Evolutionary conservation across 2,888 invertebrate species (phyloP), one percentile per base, ranked within the genome.

Genomic region (Eulithis prunata): DNA sequence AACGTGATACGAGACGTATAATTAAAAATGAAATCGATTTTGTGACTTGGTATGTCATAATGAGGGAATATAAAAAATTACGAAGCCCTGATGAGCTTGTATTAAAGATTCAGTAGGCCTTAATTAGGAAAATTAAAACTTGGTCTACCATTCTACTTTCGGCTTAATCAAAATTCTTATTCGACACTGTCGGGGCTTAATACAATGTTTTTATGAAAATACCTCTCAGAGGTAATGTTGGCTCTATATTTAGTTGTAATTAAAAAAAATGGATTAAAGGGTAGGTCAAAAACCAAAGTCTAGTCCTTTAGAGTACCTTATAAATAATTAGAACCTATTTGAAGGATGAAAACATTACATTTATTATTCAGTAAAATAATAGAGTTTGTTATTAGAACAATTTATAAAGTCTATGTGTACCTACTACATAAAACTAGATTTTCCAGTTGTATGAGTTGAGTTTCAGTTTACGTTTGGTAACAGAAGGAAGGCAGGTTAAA

Each of bases 401-500:
- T 6, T 32, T 32, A 32, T 5, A 32, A 32, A 32, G 32, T 32
- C 32, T 32, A 32, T 32, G 32, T 32, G 32, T 32, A 32, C 0
- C 32, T 32, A 32, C 2, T 32, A 32, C 32, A 32, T 32, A 32
- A 32, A 32, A 32, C 32, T 32, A 32, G 1, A 32, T 32, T 32
- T 32, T 32, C 32, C 32, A 3, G 32, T 32, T 8, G 41, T 49
- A 49, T n/a, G 21, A 21, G 43, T 60, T 67, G 43, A 49, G 4
- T 45, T 64, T 63, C 60, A 41, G 61, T 51, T 45, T 57, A 64
- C 67, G 63, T 67, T 36, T 65, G 46, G 58, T 36, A 57, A 55
- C 64, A 65, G 74, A 71, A 69, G 70, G 70, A 69, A 71, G 70
- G 70, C 76, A 77, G 82, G 84, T 84, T 83, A 83, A 85, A 85